Base-by-base conservation (phyloP, 1,140 invertebrate genomes). In the Ceratina australensis region DNA sequence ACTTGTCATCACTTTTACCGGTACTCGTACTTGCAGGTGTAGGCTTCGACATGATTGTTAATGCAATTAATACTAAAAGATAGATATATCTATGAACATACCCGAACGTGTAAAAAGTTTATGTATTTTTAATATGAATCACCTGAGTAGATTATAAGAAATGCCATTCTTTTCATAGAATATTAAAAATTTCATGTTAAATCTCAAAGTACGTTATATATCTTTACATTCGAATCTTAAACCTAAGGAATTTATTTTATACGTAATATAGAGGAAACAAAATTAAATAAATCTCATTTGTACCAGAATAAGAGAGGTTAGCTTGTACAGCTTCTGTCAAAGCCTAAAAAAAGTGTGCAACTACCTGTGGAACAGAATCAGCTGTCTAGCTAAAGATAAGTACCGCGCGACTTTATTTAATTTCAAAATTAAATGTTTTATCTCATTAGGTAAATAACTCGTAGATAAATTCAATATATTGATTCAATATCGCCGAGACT, bases 31-130 rank as follows among this genome's bases (percentile, higher is more conserved):
- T 10, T 3, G 22, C 18, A 60, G 50, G 15, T 42, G 60, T 67
- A 13, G 76, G 8, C 3, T 28, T 10, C 49, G 7, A 10, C 42
- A 57, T 24, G 26, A 26, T 13, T n/a, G 78, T 5, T 4, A 66
- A 33, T 8, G 1, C 24, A 81, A 24, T 54, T 26, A 81, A 64
- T 52, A 20, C 81, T 82, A 26, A 13, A 78, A 78, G 28, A 24
- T 3, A 72, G 24, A 52, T 15, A 64, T 3, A 26, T 16, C 49
- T n/a, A 72, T 64, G 47, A 49, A 60, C 7, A 49, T 33, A 22
- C 18, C 24, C 8, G 5, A 52, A 22, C 67, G 0, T 59, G 7
- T 12, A 1, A 20, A 47, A 18, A 1, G 18, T 66, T 15, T 57
- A 12, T 61, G 42, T 73, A 47, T 56, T 60, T 52, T 2, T 56